These are phyloP conservation scores for Colletes gigas DNA, from an alignment of 1,140 invertebrate species.

Conservation along the genomic window DNA sequence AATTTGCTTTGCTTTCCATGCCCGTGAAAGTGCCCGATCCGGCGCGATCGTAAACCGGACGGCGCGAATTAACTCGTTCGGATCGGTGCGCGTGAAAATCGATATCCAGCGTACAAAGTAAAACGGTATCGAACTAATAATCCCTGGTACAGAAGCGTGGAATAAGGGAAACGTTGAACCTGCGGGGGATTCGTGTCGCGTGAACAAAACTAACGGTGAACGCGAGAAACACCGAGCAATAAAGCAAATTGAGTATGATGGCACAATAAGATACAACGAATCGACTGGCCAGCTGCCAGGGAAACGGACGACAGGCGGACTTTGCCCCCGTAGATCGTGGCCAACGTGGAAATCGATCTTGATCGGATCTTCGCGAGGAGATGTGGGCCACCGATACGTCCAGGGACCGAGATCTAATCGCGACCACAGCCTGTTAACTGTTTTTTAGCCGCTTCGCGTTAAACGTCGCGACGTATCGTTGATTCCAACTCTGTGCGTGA, in stretches of 20 bases:
- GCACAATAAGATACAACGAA: conserved; percentile 36
- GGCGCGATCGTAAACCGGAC: neutral
- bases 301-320: neutral
- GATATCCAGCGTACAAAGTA: no score
- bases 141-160: neutral
- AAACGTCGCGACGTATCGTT: neutral
- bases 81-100: neutral
- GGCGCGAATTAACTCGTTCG: neutral
- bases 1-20: conserved; percentile 35
- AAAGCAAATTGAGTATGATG: conserved; percentile 44
- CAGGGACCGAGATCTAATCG: conserved; percentile 8
- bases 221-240: neutral
- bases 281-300: conserved; percentile 1
- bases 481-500: neutral
- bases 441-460: neutral
- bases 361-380: neutral
- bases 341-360: conserved; percentile 21
- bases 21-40: conserved; percentile 9
- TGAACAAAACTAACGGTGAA: conserved; percentile 40
- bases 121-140: neutral
- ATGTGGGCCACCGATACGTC: conserved; percentile 17
- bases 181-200: neutral
- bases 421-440: no score
- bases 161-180: neutral
- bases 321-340: neutral